Evolutionary conservation across 2,113 vertebrate species (phyloP).

Genomic region (Shinisaurus crocodilurus): DNA sequence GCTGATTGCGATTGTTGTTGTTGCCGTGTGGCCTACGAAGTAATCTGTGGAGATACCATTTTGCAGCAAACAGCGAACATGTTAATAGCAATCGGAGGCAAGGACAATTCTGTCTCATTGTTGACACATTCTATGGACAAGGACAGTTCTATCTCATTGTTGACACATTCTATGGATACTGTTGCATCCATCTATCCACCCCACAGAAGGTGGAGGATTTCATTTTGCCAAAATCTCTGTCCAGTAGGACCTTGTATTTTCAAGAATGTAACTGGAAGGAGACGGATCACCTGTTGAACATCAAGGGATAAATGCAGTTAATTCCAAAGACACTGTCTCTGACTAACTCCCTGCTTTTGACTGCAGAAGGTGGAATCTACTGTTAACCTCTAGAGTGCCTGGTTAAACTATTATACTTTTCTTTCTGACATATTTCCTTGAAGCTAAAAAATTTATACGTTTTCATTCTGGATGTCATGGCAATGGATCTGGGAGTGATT

Average conservation of each 20-base stretch:
- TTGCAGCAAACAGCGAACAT: not conserved
- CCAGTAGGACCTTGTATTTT: accelerated
- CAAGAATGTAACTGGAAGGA: not conserved
- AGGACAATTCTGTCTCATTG: not conserved
- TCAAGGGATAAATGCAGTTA: not conserved
- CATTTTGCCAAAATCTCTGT: not conserved
- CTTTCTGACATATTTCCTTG: not conserved
- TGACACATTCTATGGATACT: not conserved
- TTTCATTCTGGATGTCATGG: not conserved
- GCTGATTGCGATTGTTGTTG: conserved; percentile 73
- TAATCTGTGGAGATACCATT: accelerated
- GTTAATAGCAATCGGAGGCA: accelerated
- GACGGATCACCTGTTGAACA: not conserved
- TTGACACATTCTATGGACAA: conserved; percentile 5
- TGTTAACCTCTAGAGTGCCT: not conserved
- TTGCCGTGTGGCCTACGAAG: conserved; percentile 61
- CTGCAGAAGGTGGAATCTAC: accelerated
- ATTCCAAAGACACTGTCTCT: not conserved
- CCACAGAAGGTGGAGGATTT: not conserved
- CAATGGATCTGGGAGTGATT: not conserved
- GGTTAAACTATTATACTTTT: accelerated
- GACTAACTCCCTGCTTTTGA: accelerated
- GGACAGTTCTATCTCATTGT: not conserved
- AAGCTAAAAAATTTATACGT: accelerated
- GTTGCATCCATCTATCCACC: not conserved